Evolutionary conservation across 2,888 invertebrate species (phyloP), one percentile per base, ranked within the genome.

Genomic region (Poecilobothrus nobilitatus): DNA sequence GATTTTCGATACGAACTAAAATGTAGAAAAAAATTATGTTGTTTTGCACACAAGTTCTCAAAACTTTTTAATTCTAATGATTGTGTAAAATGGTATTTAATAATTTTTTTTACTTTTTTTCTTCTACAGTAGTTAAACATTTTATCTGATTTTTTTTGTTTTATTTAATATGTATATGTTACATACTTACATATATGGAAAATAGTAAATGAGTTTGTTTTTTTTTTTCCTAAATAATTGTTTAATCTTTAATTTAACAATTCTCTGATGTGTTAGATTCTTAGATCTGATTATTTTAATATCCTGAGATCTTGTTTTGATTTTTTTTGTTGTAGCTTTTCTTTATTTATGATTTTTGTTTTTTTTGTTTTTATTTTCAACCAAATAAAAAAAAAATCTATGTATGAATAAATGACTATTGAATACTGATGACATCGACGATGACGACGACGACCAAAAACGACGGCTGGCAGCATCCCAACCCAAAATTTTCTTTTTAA

Each of bases 221-320:
- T 37, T 37, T 37, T 37, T 37, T 37, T 7, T 37, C 9, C 15
- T 53, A 15, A 12, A 53, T 53, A 53, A 53, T 53, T 53, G 53
- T 53, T 12, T 53, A 53, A 53, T 53, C 53, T 53, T 53, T 18
- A 53, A 53, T 6, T 53, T 12, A 53, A 53, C 53, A 53, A 53
- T 53, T 53, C 53, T 53, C 53, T 53, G 53, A 53, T 53, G 53
- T 53, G 53, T n/a, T 53, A 53, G 53, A 53, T 53, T 53, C n/a
- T 53, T 15, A 53, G 18, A 18, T 18, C n/a, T 53, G 53, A 53
- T 53, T 37, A 37, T 37, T 53, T 53, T 53, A 2, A 53, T 53
- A 53, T 53, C n/a, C 53, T 53, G 53, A 15, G 18, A n/a, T 53
- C n/a, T 53, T 12, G 15, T 53, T n/a, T 15, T 41, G 41, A 12